Conservation (phyloP, 2,113 vertebrate species). For the Hipposideros armiger region DNA sequence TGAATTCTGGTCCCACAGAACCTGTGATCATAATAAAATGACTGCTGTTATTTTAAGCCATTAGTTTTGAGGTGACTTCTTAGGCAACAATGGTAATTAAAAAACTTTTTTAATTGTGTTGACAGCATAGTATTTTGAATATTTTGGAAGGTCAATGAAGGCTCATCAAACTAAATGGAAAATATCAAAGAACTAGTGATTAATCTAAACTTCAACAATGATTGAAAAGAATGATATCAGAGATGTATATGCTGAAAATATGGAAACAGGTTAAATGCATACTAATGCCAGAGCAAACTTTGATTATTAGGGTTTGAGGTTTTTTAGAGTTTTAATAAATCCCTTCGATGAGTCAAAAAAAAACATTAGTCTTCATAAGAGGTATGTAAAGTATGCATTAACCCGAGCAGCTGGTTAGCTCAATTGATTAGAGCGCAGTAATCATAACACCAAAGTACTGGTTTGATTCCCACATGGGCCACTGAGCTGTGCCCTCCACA, state of each 20-base stretch:
- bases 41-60: background rate
- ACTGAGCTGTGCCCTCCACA: too few species aligned
- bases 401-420: too few species aligned
- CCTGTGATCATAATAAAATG: background rate
- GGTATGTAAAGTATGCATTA: too few species aligned
- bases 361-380: background rate
- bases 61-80: background rate
- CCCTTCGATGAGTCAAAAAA: background rate
- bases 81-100: background rate
- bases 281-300: background rate
- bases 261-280: background rate
- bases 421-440: too few species aligned
- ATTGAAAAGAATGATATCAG: background rate
- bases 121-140: background rate
- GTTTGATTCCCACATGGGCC: too few species aligned
- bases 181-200: background rate
- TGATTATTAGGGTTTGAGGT: background rate
- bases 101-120: background rate
- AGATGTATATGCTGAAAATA: background rate
- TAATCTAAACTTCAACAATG: background rate
- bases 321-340: slow-evolving; percentile 41
- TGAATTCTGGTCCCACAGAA: background rate
- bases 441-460: too few species aligned
- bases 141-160: slow-evolving; percentile 38
- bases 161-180: slow-evolving; percentile 9